These are phyloP conservation scores for Planiliza haematocheilus DNA, from an alignment of 2,113 vertebrate genomes.

Conservation along the genomic window DNA sequence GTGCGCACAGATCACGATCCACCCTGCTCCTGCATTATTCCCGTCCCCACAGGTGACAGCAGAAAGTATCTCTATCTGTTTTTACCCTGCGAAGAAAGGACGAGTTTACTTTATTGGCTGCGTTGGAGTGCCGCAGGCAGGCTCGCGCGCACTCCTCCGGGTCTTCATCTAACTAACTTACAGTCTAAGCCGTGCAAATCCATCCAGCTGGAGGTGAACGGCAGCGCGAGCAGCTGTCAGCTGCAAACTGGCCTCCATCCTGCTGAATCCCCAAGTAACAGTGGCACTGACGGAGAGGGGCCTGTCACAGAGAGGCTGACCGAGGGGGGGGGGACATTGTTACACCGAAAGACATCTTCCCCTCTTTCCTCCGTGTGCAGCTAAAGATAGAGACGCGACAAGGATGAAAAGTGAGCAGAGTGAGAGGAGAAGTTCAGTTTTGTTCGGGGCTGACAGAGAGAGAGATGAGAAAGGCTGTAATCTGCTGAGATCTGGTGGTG, in stretches of 20 bases:
- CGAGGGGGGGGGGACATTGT: conserved; percentile 6
- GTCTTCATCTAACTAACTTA: conserved; percentile 79
- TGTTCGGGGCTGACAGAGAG: neutral
- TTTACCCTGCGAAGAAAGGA: conserved; percentile 44
- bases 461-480: neutral
- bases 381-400: neutral
- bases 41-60: conserved; percentile 52
- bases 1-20: conserved; percentile 24
- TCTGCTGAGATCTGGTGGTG: neutral
- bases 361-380: conserved; percentile 4
- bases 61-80: conserved; percentile 54
- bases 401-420: neutral
- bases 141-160: conserved; percentile 64
- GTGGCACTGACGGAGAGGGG: conserved; percentile 32
- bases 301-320: conserved; percentile 34
- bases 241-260: conserved; percentile 55
- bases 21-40: conserved; percentile 15
- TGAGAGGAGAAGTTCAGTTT: neutral
- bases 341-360: conserved; percentile 24
- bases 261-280: conserved; percentile 48
- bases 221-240: conserved; percentile 67
- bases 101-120: conserved; percentile 56
- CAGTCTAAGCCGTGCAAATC: conserved; percentile 72
- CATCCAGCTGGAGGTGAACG: conserved; percentile 73
- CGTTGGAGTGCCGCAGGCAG: conserved; percentile 55